Percentiles rank a stretch among this genome's conserved stretches.
These are phyloP conservation scores for Crambe crambe DNA, from an alignment of 37 sponge, comb jelly and placozoan species.

Conservation along the genomic window DNA sequence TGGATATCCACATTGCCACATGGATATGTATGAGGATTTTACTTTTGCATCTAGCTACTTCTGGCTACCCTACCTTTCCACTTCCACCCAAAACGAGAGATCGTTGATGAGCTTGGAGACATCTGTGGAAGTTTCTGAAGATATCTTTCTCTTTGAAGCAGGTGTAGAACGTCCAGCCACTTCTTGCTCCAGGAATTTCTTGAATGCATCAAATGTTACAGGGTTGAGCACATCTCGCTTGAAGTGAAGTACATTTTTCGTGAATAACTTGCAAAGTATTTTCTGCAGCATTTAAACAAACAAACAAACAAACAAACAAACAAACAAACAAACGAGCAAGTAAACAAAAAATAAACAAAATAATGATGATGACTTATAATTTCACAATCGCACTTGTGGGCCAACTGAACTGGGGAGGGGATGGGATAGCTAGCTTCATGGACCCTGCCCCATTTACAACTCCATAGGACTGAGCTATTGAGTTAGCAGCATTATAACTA, in stretches of 20 bases:
- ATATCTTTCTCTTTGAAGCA: neutral
- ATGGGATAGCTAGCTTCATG: no score
- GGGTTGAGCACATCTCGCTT: constrained; percentile 51
- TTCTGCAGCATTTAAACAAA: constrained; percentile 14
- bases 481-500: no score
- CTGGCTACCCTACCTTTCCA: constrained; percentile 65
- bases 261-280: constrained; percentile 58
- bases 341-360: neutral
- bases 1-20: no score
- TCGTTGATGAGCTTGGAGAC: constrained; percentile 77
- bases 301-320: neutral
- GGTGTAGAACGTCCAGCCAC: no score
- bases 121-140: constrained; percentile 36
- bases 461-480: no score
- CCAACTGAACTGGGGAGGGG: no score
- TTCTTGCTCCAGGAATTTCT: constrained; percentile 43
- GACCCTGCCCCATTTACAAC: no score
- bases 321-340: neutral
- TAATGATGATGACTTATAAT: no score
- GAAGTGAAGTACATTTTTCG: constrained; percentile 58
- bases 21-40: no score
- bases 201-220: constrained; percentile 23
- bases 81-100: constrained; percentile 91
- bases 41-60: no score
- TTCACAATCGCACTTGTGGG: no score